Evolutionary conservation across 2,797 vertebrate species (phyloP), one percentile per base, ranked within the genome.

Genomic region (Falco columbarius): DNA sequence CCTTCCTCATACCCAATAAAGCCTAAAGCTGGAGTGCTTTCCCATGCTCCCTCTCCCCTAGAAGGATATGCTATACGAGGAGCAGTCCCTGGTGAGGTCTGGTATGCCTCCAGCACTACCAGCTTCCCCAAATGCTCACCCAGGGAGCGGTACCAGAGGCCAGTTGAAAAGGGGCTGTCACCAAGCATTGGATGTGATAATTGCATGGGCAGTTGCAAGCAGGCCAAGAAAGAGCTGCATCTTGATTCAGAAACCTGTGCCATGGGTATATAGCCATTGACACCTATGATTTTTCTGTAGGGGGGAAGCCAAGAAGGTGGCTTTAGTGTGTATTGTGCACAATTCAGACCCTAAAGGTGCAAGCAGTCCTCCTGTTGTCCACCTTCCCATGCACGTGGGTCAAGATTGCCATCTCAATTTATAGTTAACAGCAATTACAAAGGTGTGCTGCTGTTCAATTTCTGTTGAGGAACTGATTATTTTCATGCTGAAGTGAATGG

Each of bases 351-450:
- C 38, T 36, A 54, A 51, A 72, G 24, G 21, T 27, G 14, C 30
- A 76, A 70, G 32, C 10, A 38, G 58, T 61, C 12, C 27, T 80
- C 24, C 56, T 76, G 24, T 3, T 46, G 29, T 34, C 15, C 36
- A 34, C 29, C 19, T 55, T 66, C 56, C 82, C 42, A 40, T 0
- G 0, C 29, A 59, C 18, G 9, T 1, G 7, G 24, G 8, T 47
- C 38, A 40, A 55, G 22, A 55, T 0, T 79, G 58, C 36, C 14
- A 3, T 23, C 30, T 30, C 2, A 1, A 12, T 32, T 86, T 38
- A 55, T 0, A 66, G 36, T 52, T 80, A 71, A 71, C 9, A 74
- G 71, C 49, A 71, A 34, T 38, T 75, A 58, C 42, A 87, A 84
- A 90, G 38, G 32, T 81, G 32, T 44, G 46, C 16, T 81, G 58